These are phyloP conservation scores for Mythimna lalbum DNA, from an alignment of 2,888 invertebrate species.

Conservation along the genomic window DNA sequence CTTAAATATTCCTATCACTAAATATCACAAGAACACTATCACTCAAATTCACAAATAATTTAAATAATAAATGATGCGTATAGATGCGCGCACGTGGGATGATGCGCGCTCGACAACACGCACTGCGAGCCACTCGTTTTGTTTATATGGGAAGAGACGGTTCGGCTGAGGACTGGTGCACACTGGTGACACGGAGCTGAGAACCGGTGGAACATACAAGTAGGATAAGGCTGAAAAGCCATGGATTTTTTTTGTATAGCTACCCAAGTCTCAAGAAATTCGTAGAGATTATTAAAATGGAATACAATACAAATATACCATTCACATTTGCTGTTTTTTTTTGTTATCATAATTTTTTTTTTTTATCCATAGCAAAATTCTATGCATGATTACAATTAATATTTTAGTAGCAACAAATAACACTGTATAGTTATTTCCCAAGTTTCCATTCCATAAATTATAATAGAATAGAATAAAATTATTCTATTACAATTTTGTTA, in stretches of 20 bases:
- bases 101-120: constrained; percentile 71
- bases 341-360: background rate
- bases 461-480: background rate
- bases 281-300: background rate
- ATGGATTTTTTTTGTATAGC: no score
- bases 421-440: no score
- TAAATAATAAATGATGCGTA: constrained; percentile 47
- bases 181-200: constrained; percentile 21
- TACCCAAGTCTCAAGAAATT: background rate
- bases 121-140: constrained; percentile 68
- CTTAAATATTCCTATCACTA: constrained; percentile 43
- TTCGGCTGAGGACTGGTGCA: constrained; percentile 36
- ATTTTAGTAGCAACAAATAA: no score
- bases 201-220: background rate
- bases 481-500: background rate
- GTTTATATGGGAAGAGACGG: constrained; percentile 71
- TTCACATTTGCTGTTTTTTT: background rate
- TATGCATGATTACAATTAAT: no score
- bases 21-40: constrained; percentile 44
- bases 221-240: background rate
- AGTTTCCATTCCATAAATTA: no score
- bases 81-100: constrained; percentile 70
- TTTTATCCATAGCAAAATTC: no score
- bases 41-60: constrained; percentile 57
- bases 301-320: background rate